Evolutionary conservation across 30 jellyfish, hydroid and myxozoan genomes (phyloP).

Genomic region (Pelagia noctiluca): DNA sequence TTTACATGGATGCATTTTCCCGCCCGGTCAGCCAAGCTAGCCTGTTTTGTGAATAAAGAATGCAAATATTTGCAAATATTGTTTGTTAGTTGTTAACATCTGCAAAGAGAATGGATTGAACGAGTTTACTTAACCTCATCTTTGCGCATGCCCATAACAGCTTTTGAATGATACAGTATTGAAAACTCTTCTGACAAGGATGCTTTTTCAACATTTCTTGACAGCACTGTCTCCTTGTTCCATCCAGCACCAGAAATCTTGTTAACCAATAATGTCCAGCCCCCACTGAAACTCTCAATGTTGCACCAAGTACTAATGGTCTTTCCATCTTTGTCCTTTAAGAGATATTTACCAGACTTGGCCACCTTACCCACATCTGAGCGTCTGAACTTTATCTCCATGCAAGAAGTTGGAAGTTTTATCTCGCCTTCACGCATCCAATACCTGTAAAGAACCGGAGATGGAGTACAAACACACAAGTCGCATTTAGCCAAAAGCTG

Average conservation of each 20-base stretch:
- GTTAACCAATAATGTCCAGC: constrained; percentile 76
- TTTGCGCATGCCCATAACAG: constrained; percentile 18
- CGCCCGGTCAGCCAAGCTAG: too few relatives aligned
- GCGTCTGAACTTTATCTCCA: constrained; percentile 45
- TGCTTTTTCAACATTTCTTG: constrained; percentile 37
- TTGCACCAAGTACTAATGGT: constrained; percentile 53
- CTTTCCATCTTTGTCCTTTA: constrained; percentile 28
- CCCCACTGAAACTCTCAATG: constrained; percentile 84
- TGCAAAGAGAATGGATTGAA: too few relatives aligned
- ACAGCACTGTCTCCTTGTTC: constrained; percentile 49
- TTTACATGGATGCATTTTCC: too few relatives aligned
- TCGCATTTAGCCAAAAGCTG: too few relatives aligned
- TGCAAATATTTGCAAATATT: too few relatives aligned
- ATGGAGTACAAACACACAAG: too few relatives aligned
- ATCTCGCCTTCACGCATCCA: constrained; percentile 83
- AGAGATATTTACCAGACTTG: constrained; percentile 43
- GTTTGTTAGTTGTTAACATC: too few relatives aligned
- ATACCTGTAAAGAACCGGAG: constrained; percentile 66
- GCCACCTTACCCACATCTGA: constrained; percentile 1
- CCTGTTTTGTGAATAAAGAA: too few relatives aligned
- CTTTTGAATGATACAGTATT: constrained; percentile 42
- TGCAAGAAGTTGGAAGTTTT: constrained; percentile 62
- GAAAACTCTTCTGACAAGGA: constrained; percentile 63
- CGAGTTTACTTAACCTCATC: constrained; percentile 66
- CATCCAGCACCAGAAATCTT: constrained; percentile 66